A percentile compares a stretch with the other conserved stretches of the same genome.
phyloP scores from a whole-genome alignment of 1,140 invertebrate species.

The Drosophila kurseongensis region DNA sequence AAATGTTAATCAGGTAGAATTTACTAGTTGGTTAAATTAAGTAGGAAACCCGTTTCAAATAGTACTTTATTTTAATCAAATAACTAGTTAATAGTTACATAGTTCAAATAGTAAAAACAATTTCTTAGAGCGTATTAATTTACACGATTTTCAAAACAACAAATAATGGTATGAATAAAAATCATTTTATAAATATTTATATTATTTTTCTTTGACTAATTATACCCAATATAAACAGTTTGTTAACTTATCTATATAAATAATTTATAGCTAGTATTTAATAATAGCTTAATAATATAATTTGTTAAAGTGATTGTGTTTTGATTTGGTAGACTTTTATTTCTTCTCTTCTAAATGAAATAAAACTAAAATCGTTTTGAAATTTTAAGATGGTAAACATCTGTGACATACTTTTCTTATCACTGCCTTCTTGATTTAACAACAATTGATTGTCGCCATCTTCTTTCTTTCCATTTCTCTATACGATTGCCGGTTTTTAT shows the following conservation, averaged over 20 bases:
- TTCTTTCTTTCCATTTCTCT: slow-evolving; percentile 1
- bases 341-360: neutral
- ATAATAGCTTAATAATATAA: neutral
- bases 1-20: no score
- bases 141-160: no score
- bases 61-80: no score
- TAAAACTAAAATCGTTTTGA: neutral
- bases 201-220: neutral
- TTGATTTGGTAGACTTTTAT: slow-evolving; percentile 3
- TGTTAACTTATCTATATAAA: neutral
- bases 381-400: neutral
- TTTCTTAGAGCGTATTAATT: no score
- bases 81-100: no score
- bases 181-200: no score
- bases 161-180: no score
- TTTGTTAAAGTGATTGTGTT: neutral
- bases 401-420: neutral
- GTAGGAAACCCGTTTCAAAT: no score
- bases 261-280: neutral
- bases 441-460: no score
- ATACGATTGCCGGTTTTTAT: slow-evolving; percentile 1
- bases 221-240: no score
- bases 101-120: no score
- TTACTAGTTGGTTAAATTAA: no score
- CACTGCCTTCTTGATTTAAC: neutral